Base-by-base conservation (phyloP, 2,888 invertebrate species). In the Molorchus minor region DNA sequence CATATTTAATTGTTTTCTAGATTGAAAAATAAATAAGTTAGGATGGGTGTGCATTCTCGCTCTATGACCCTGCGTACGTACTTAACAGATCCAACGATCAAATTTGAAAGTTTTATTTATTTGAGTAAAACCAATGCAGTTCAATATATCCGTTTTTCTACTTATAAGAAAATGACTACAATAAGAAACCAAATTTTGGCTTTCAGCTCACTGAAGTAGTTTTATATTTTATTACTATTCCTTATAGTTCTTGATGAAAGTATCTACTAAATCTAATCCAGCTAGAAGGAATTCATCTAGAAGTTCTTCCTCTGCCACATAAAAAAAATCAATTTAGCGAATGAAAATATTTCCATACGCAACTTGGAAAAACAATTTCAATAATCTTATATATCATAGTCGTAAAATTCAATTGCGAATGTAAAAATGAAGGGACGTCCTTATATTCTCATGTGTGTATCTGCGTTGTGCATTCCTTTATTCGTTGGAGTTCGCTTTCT, bases 281-380 rank as follows among this genome's bases (percentile, higher is more conserved):
- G 59, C 40, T 59, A 52, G 62, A 57, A 61, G 51, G 54, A 49
- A 36, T 40, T 35, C 58, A 62, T 64, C 58, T 56, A 41, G 64
- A 68, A 52, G 58, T 66, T 58, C 58, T 54, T 51, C 54, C 45
- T 20, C 55, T 56, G 43, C 55, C 58, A 67, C 66, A 56, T 71
- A 71, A 71, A 68, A 71, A 72, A 73, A 73, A 73, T 76, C 76
- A 75, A 76, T 76, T 70, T 75, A 62, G 62, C 64, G 73, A 74
- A 74, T 75, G 72, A 74, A 71, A 72, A 71, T 72, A 75, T 75
- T 76, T 69, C 71, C 74, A 75, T 76, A 71, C 66, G 67, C 71
- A 71, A 72, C 72, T 72, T 65, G 54, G 70, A 62, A 67, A 68
- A 69, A 58, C 57, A 69, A 69, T 71, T 68, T 63, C 62, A 62